These are phyloP conservation scores for Plutomurus gul DNA, from an alignment of 1,140 invertebrate species.

Conservation along the genomic window DNA sequence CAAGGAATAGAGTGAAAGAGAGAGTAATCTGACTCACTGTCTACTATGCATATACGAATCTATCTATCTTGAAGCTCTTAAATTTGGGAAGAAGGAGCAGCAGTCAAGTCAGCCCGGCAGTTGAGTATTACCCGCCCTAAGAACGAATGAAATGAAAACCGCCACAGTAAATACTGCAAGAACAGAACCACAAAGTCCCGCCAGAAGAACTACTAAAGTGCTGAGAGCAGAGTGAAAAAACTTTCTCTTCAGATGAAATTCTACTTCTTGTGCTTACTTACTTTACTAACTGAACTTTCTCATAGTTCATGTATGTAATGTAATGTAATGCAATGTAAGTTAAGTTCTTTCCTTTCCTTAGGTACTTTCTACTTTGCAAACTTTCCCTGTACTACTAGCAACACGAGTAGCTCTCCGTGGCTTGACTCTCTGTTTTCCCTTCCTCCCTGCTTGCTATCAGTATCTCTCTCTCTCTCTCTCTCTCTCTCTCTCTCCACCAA, in stretches of 20 bases:
- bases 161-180: not conserved
- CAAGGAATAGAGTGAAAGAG: not conserved
- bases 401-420: not conserved
- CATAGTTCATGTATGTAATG: conserved; percentile 10
- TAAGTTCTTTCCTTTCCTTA: conserved; percentile 6
- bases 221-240: conserved; percentile 26
- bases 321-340: conserved; percentile 15
- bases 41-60: not conserved
- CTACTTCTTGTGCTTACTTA: not conserved
- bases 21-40: not conserved
- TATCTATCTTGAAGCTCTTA: not conserved
- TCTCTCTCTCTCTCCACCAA: not conserved
- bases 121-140: not conserved
- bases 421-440: not conserved
- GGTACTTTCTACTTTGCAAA: conserved; percentile 1
- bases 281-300: conserved; percentile 27
- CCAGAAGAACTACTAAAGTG: conserved; percentile 1
- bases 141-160: conserved; percentile 18
- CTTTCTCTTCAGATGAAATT: not conserved
- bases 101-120: not conserved
- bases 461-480: not conserved
- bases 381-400: not conserved
- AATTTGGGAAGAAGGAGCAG: not conserved
- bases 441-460: not conserved
- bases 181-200: conserved; percentile 12